A percentile compares a stretch with the other conserved stretches of the same genome.
Conservation (phyloP, 2,797 vertebrate genomes). For the Halcyon smyrnensis region DNA sequence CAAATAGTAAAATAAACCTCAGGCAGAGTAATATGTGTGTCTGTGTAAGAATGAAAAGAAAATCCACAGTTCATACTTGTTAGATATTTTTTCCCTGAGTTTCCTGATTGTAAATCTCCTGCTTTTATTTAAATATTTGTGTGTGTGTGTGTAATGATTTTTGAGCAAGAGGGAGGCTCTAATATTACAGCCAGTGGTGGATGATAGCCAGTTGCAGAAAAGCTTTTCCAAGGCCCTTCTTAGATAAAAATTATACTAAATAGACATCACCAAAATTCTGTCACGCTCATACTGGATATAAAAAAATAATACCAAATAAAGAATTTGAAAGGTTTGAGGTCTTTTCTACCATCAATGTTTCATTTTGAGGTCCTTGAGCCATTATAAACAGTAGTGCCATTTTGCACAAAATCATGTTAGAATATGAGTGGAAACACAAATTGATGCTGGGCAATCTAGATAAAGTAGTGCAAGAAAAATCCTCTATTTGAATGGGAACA, state of each 20-base stretch:
- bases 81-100: background rate
- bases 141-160: background rate
- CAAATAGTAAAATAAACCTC: background rate
- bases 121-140: background rate
- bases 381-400: slow-evolving; percentile 26
- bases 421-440: slow-evolving; percentile 33
- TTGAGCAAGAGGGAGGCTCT: background rate
- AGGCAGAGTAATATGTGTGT: background rate
- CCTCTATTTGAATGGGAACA: slow-evolving; percentile 70
- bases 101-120: slow-evolving; percentile 1
- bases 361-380: slow-evolving; percentile 14
- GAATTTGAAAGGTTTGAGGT: background rate
- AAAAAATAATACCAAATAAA: background rate
- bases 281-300: background rate
- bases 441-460: slow-evolving; percentile 60
- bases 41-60: background rate
- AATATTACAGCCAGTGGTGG: background rate
- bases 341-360: slow-evolving; percentile 31
- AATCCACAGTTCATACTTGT: slow-evolving; percentile 12
- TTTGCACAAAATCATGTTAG: slow-evolving; percentile 7
- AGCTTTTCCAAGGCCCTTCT: slow-evolving; percentile 5
- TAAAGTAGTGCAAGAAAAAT: slow-evolving; percentile 57
- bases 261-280: slow-evolving; percentile 35
- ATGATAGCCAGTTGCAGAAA: background rate
- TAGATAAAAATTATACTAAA: slow-evolving; percentile 45